Evolutionary conservation across 2,797 vertebrate genomes (phyloP), one percentile per base, ranked within the genome.

Genomic region (Delichon dasypus): DNA sequence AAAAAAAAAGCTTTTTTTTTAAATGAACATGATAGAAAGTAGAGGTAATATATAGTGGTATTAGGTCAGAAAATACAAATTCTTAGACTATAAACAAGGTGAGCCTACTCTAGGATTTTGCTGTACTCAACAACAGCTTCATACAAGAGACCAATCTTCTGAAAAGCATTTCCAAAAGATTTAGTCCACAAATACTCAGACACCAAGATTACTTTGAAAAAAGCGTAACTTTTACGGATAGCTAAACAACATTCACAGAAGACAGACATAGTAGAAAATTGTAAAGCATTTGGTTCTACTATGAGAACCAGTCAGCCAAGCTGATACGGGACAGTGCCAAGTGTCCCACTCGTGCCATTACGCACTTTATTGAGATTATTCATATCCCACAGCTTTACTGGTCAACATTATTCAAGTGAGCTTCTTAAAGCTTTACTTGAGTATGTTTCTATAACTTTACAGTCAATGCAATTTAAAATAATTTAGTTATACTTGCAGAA

Each of bases 261-360:
- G 36, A 48, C 2, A 42, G 25, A 58, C 1, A 1, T 0, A 26
- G 29, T 20, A 76, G 48, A 51, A 50, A 64, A 50, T 3, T 13
- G 26, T 36, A 58, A 78, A 92, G 48, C 14, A 32, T 34, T 5
- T 65, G 25, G 25, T 27, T 79, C 25, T 17, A 47, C 53, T 2
- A 20, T 3, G 15, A 72, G 45, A 60, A 23, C 12, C 22, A 32
- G 23, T 54, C 47, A 81, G 45, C 27, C 76, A 68, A 72, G 38
- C 42, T 29, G 25, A 57, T 1, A 62, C 0, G 0, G 50, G 57
- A 72, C 26, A 53, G 12, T 9, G 21, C 8, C 0, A 2, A 45
- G 40, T 2, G 11, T 29, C 58, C 68, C 21, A 4, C 15, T 38
- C 10, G 1, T 0, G 0, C 9, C 1, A 0, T 13, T 53, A 68